A percentile compares a stretch with the other conserved stretches of the same genome.
Conservation (phyloP, 1,140 invertebrate genomes). For the Trissolcus basalis region DNA sequence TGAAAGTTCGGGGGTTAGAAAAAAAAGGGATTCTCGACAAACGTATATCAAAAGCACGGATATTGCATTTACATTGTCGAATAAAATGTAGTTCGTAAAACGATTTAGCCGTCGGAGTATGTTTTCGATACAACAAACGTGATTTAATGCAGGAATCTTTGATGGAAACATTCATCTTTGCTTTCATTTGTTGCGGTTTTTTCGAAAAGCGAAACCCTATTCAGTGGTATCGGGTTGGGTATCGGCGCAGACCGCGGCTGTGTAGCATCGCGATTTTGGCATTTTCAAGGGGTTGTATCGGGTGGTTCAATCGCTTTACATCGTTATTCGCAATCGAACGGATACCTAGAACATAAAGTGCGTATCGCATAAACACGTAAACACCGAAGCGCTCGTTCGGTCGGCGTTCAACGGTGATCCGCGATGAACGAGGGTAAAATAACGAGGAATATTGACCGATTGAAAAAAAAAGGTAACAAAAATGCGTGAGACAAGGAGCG, state of each 20-base stretch:
- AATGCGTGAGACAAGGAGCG: constrained; percentile 15
- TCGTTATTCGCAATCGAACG: constrained; percentile 57
- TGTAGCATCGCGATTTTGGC: constrained; percentile 27
- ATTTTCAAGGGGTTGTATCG: constrained; percentile 55
- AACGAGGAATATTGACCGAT: constrained; percentile 58
- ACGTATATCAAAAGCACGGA: constrained; percentile 24
- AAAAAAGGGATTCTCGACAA: constrained; percentile 18
- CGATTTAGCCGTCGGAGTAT: constrained; percentile 22
- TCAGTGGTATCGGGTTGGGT: constrained; percentile 34
- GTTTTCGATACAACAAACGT: constrained; percentile 34
- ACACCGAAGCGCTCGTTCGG: constrained; percentile 69
- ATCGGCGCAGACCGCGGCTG: constrained; percentile 3
- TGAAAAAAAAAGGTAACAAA: constrained; percentile 44
- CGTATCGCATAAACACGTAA: constrained; percentile 72
- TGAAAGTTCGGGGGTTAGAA: neutral
- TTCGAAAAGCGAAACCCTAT: constrained; percentile 27
- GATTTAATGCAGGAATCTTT: constrained; percentile 42
- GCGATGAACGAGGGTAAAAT: constrained; percentile 57
- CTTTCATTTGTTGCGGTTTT: constrained; percentile 41
- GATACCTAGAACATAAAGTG: constrained; percentile 62
- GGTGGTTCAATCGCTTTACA: constrained; percentile 57
- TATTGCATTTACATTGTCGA: constrained; percentile 31
- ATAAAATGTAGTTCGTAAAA: constrained; percentile 40
- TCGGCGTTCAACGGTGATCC: constrained; percentile 66
- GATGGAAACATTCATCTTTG: constrained; percentile 49